Evolutionary conservation across 2,888 invertebrate genomes (phyloP), one percentile per base, ranked within the genome.

Genomic region (Melanargia galathea): DNA sequence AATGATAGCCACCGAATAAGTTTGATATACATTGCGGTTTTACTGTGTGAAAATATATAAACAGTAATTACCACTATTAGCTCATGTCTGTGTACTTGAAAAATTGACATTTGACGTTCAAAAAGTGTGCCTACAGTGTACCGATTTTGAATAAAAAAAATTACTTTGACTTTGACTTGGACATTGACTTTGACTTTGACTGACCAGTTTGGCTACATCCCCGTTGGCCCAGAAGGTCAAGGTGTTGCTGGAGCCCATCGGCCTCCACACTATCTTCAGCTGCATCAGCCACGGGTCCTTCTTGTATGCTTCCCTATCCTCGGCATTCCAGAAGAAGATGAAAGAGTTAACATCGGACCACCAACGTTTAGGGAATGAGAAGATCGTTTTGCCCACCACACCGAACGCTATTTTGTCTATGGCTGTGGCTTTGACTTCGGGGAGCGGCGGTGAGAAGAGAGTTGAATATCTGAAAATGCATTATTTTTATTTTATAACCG

Each of bases 301-400:
- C 1, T 64, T 60, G 0, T 82, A 82, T 16, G 72, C 76, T 0
- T 59, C 60, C 10, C 56, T 30, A 18, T 75, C 85, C 84, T 85
- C 0, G 83, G 4, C 16, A 82, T 80, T 1, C 65, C 73, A 35
- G 68, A 75, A 0, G 64, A 65, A 70, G 46, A 82, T 77, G 3
- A 51, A 18, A 0, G 18, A 10, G 18, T 4, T 51, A 2, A 51
- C 30, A 18, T 51, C 33, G 4, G 51, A 30, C n/a, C 26, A 75
- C 35, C 48, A 57, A 79, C 71, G 11, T 81, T 78, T 0, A 10
- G 86, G 85, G 94, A 95, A 95, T 94, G 95, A 95, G 0, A 96
- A 72, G 60, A 93, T 92, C 20, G 96, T 92, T 85, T 96, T 96
- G 65, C 93, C 92, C 3, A 95, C 93, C 0, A 92, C 92, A 0